A percentile compares a stretch with the other conserved stretches of the same genome.
These are phyloP conservation scores for Haliclystus octoradiatus DNA, from an alignment of 30 jellyfish, hydroid and myxozoan genomes.

Conservation along the genomic window DNA sequence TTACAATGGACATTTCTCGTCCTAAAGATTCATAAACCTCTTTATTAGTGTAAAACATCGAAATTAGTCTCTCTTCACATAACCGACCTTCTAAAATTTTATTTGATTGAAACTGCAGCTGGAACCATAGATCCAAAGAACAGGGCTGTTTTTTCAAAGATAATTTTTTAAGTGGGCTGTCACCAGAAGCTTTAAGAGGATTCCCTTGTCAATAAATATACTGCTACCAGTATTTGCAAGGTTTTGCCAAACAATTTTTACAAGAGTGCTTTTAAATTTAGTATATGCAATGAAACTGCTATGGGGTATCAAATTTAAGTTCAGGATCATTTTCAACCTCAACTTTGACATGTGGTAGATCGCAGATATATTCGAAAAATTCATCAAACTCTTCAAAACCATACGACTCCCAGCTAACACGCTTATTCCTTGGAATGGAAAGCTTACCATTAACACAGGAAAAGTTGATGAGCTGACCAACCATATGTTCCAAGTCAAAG, in stretches of 20 bases:
- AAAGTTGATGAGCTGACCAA: background rate
- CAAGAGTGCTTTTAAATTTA: background rate
- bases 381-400: conserved; percentile 1
- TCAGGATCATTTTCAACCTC: background rate
- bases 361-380: conserved; percentile 6
- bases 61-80: background rate
- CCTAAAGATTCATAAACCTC: conserved; percentile 5
- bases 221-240: background rate
- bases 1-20: conserved; percentile 8
- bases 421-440: background rate
- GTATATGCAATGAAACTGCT: background rate
- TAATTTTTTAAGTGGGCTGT: background rate
- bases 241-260: conserved; percentile 1
- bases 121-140: conserved; percentile 16
- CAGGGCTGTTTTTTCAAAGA: background rate
- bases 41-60: background rate
- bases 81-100: background rate
- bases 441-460: background rate
- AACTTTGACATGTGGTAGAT: background rate
- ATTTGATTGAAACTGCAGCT: conserved; percentile 4
- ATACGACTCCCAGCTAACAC: conserved; percentile 3
- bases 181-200: too few species aligned
- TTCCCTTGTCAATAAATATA: background rate
- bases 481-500: conserved; percentile 9
- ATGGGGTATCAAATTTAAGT: background rate